phyloP scores from a whole-genome alignment of 2,888 invertebrate genomes.

The Acronicta alni region DNA sequence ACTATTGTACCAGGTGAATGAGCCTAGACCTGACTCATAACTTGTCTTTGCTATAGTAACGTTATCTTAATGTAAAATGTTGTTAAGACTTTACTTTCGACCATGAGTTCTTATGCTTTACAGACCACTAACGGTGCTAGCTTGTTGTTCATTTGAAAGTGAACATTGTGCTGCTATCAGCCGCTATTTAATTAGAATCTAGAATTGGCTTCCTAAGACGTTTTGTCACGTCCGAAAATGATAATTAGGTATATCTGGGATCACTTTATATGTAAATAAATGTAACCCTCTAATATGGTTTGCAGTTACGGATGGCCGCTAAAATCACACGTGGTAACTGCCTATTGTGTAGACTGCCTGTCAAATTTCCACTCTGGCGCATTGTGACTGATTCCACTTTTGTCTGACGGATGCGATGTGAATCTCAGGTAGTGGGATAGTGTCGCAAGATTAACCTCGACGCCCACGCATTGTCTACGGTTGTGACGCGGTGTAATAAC shows the following conservation, averaged over 20 bases:
- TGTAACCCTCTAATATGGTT: conserved; percentile 27
- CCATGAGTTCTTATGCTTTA: not conserved
- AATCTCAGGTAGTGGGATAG: conserved; percentile 54
- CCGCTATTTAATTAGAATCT: too few species aligned
- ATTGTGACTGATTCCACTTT: conserved; percentile 25
- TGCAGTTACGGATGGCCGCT: conserved; percentile 48
- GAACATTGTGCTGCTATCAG: not conserved
- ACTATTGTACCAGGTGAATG: not conserved
- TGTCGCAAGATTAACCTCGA: conserved; percentile 63
- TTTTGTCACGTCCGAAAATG: conserved; percentile 1
- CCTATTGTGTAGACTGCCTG: conserved; percentile 57
- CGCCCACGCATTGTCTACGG: conserved; percentile 61
- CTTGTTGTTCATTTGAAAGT: not conserved
- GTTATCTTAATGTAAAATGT: conserved; percentile 1
- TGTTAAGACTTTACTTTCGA: not conserved
- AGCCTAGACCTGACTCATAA: conserved; percentile 8
- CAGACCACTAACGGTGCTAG: not conserved
- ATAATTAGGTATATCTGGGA: not conserved
- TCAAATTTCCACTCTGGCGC: conserved; percentile 35
- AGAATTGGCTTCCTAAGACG: too few species aligned
- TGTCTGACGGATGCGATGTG: conserved; percentile 27
- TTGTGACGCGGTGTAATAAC: conserved; percentile 44
- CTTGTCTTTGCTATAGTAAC: conserved; percentile 4
- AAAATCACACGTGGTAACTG: conserved; percentile 54
- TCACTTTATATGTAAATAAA: conserved; percentile 24